These are phyloP conservation scores for Pangasius macronema DNA, from an alignment of 2,797 vertebrate genomes.

Conservation along the genomic window DNA sequence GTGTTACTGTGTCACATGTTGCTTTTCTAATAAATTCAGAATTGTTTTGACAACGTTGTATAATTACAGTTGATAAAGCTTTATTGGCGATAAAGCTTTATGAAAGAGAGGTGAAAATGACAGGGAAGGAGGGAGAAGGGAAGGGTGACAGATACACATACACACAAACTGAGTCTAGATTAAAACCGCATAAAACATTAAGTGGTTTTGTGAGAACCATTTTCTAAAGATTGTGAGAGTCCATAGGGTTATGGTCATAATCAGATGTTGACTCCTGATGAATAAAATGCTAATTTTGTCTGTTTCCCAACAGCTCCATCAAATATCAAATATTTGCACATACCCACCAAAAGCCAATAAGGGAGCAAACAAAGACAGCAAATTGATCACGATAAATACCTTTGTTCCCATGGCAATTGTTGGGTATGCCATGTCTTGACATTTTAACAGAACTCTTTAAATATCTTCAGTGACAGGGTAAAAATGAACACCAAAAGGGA, in stretches of 20 bases:
- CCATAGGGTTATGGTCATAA: not conserved
- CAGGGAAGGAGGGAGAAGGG: not conserved
- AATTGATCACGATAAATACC: slow-evolving; percentile 60
- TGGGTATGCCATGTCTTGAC: slow-evolving; percentile 45
- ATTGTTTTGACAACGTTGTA: not conserved
- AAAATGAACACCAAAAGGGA: slow-evolving; percentile 15
- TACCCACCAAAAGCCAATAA: slow-evolving; percentile 33
- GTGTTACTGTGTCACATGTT: too few species aligned
- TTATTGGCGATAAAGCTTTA: not conserved
- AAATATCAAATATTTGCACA: slow-evolving; percentile 48
- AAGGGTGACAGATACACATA: not conserved
- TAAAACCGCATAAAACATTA: not conserved
- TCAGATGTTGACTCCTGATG: not conserved
- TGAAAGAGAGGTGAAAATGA: not conserved
- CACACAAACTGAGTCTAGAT: not conserved
- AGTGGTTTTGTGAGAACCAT: not conserved
- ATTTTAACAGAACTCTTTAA: slow-evolving; percentile 43
- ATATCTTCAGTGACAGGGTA: slow-evolving; percentile 34
- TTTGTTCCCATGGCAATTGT: slow-evolving; percentile 52
- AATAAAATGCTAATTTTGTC: slow-evolving; percentile 26
- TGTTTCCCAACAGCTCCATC: slow-evolving; percentile 30
- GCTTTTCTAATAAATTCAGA: not conserved
- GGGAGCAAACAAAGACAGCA: slow-evolving; percentile 46
- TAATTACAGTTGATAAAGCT: not conserved
- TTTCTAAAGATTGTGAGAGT: not conserved